phyloP scores from a whole-genome alignment of 2,113 vertebrate genomes.

The Lepisosteus osseus region DNA sequence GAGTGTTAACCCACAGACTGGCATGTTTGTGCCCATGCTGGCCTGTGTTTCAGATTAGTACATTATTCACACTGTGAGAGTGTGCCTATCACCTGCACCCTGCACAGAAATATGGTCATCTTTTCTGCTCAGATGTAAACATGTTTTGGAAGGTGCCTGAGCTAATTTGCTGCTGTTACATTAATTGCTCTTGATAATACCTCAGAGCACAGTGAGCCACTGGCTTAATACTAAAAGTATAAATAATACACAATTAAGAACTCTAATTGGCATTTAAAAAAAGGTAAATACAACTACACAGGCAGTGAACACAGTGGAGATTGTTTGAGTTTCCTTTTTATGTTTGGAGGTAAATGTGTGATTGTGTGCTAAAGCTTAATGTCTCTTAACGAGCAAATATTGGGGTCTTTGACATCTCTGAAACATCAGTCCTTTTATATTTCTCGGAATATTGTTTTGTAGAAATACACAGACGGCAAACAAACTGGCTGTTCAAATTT shows the following conservation, averaged over 20 bases:
- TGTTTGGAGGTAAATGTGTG: not conserved
- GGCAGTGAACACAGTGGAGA: no score
- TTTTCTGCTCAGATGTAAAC: not conserved
- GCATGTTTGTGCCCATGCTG: constrained; percentile 2
- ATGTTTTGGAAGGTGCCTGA: not conserved
- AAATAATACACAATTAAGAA: constrained; percentile 1
- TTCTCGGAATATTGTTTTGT: constrained; percentile 68
- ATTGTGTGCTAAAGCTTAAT: not conserved
- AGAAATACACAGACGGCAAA: constrained; percentile 69
- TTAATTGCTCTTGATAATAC: constrained; percentile 15
- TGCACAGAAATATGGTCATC: not conserved
- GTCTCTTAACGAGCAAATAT: not conserved
- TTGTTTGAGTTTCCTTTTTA: no score
- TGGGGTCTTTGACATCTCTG: constrained; percentile 21
- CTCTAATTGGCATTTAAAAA: not conserved
- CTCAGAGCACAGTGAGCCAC: constrained; percentile 7
- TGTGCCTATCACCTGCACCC: constrained; percentile 3
- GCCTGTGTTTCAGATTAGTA: not conserved
- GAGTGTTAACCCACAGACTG: not conserved
- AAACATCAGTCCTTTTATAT: constrained; percentile 53
- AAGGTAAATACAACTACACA: no score
- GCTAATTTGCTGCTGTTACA: constrained; percentile 9
- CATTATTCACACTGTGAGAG: not conserved
- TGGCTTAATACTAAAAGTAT: not conserved
- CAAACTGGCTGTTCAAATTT: constrained; percentile 62